These are phyloP conservation scores for Bathynomus jamesi DNA, from an alignment of 1,140 invertebrate species.

Conservation along the genomic window DNA sequence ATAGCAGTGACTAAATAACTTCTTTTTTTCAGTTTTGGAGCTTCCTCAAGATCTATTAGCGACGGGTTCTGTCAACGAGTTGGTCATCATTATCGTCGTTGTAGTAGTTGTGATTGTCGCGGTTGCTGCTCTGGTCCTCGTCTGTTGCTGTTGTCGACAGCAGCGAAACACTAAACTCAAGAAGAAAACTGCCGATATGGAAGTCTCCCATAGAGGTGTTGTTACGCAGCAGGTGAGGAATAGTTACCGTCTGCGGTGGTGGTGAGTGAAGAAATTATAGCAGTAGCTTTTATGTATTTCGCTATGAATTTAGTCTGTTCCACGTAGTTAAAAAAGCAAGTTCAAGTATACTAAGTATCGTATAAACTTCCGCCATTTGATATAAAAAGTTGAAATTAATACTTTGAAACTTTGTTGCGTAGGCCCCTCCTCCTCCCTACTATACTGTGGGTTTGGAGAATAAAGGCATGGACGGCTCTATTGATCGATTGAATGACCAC, in stretches of 20 bases:
- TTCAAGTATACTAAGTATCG: conserved; percentile 53
- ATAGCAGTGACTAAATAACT: too few species aligned
- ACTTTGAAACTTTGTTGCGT: conserved; percentile 45
- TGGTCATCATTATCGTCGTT: conserved; percentile 54
- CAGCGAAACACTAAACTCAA: conserved; percentile 66
- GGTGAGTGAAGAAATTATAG: conserved; percentile 3
- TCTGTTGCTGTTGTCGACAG: conserved; percentile 77
- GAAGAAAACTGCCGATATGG: conserved; percentile 59
- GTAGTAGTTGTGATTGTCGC: conserved; percentile 70
- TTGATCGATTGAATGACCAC: conserved; percentile 61
- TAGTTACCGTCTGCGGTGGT: neutral
- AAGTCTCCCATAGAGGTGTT: conserved; percentile 36
- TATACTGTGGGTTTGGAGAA: conserved; percentile 77
- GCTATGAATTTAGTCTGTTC: conserved; percentile 63
- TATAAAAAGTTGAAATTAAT: too few species aligned
- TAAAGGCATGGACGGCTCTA: conserved; percentile 47
- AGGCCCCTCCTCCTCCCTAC: conserved; percentile 67
- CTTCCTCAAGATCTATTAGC: neutral
- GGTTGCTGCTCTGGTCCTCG: conserved; percentile 63
- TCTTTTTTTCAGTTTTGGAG: conserved; percentile 26
- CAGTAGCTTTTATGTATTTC: conserved; percentile 44
- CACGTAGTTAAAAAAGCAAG: too few species aligned
- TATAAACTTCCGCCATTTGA: conserved; percentile 70
- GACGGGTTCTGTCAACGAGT: neutral
- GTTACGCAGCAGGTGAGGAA: conserved; percentile 25